phyloP scores from a whole-genome alignment of 2,888 invertebrate species.

The Horisme vitalbata region DNA sequence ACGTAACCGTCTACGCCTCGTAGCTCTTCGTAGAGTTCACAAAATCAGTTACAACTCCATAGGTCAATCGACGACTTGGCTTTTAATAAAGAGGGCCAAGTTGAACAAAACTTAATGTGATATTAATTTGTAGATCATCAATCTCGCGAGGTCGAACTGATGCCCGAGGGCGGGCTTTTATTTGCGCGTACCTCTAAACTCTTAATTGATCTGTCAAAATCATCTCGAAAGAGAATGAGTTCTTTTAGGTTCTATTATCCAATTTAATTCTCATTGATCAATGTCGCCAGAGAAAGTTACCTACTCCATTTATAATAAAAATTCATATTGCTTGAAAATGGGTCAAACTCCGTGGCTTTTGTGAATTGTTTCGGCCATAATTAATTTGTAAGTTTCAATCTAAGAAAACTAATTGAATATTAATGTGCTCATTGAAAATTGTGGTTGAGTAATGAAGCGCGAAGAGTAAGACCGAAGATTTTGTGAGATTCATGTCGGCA shows the following conservation, averaged over 20 bases:
- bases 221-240: too few species aligned
- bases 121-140: slow-evolving; percentile 30
- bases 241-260: slow-evolving; percentile 46
- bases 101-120: slow-evolving; percentile 13
- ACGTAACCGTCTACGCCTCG: slow-evolving; percentile 16
- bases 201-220: slow-evolving; percentile 68
- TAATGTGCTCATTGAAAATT: slow-evolving; percentile 11
- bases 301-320: slow-evolving; percentile 27
- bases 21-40: slow-evolving; percentile 16
- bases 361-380: slow-evolving; percentile 12
- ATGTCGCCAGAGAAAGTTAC: slow-evolving; percentile 56
- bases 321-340: slow-evolving; percentile 23
- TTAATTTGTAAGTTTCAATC: slow-evolving; percentile 12
- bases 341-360: slow-evolving; percentile 17
- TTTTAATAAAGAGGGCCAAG: slow-evolving; percentile 14
- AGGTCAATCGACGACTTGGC: too few species aligned
- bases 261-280: slow-evolving; percentile 59
- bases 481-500: slow-evolving; percentile 21
- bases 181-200: slow-evolving; percentile 40
- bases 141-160: slow-evolving; percentile 20
- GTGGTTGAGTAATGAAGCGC: slow-evolving; percentile 7
- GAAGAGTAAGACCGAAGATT: too few species aligned
- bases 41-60: too few species aligned
- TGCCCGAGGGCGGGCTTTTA: slow-evolving; percentile 34
- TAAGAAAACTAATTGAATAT: slow-evolving; percentile 18